These are phyloP conservation scores for Luehdorfia chinensis DNA, from an alignment of 1,140 invertebrate species.

Conservation along the genomic window DNA sequence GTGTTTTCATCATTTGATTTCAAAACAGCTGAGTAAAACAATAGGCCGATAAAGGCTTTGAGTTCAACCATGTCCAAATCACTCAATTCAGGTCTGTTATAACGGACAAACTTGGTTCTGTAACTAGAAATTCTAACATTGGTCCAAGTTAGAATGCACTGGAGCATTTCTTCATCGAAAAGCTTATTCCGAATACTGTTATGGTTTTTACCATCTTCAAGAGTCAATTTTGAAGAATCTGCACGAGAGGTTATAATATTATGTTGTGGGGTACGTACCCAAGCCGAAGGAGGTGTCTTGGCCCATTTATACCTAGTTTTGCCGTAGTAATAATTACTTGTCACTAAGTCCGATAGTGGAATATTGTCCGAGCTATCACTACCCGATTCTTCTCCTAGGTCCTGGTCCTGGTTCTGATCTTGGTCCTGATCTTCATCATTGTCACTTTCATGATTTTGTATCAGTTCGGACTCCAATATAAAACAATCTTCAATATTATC, in stretches of 20 bases:
- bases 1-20: constrained; percentile 32
- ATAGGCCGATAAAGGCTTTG: constrained; percentile 30
- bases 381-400: background rate
- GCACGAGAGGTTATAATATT: constrained; percentile 25
- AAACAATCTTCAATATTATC: background rate
- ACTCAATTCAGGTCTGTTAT: constrained; percentile 32
- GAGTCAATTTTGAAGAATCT: constrained; percentile 27
- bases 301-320: constrained; percentile 37
- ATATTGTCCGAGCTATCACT: constrained; percentile 20
- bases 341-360: constrained; percentile 24
- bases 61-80: constrained; percentile 29
- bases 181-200: constrained; percentile 29
- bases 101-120: constrained; percentile 18
- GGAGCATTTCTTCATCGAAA: constrained; percentile 33
- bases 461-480: background rate
- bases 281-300: constrained; percentile 26
- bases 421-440: background rate
- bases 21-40: constrained; percentile 30
- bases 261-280: constrained; percentile 29
- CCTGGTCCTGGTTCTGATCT: background rate
- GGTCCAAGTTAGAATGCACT: constrained; percentile 26
- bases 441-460: background rate
- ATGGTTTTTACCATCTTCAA: constrained; percentile 23
- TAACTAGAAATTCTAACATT: constrained; percentile 31
- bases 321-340: constrained; percentile 29